These are phyloP conservation scores for Calyptommatus sinebrachiatus DNA, from an alignment of 2,113 vertebrate genomes.

Conservation along the genomic window DNA sequence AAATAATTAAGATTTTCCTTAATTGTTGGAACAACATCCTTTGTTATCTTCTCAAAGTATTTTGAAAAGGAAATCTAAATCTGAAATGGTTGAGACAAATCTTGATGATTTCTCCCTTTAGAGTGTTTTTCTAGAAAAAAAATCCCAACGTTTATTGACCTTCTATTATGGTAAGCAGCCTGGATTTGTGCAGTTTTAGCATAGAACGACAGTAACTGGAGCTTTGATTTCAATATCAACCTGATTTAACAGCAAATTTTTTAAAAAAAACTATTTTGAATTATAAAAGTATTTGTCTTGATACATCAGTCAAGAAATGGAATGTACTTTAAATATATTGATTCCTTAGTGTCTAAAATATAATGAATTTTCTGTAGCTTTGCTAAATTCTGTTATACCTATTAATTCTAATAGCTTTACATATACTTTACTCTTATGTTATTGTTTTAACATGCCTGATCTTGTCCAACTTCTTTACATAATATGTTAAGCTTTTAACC, in stretches of 20 bases:
- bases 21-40: too few relatives aligned
- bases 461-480: background rate
- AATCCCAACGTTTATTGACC: background rate
- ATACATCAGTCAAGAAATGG: background rate
- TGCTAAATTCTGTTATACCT: background rate
- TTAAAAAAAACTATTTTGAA: background rate
- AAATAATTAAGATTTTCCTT: too few relatives aligned
- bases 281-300: background rate
- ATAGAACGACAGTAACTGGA: background rate
- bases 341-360: background rate
- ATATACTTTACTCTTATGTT: background rate
- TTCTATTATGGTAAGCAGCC: background rate
- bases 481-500: conserved; percentile 43
- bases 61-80: background rate
- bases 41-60: background rate
- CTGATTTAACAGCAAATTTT: background rate
- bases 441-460: background rate
- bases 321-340: too few relatives aligned
- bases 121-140: background rate
- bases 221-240: background rate
- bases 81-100: background rate
- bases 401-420: background rate
- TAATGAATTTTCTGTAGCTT: background rate
- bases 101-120: background rate
- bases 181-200: background rate